Conservation (phyloP, 2,797 vertebrate genomes). For the Cynodonichthys magdalenae region DNA sequence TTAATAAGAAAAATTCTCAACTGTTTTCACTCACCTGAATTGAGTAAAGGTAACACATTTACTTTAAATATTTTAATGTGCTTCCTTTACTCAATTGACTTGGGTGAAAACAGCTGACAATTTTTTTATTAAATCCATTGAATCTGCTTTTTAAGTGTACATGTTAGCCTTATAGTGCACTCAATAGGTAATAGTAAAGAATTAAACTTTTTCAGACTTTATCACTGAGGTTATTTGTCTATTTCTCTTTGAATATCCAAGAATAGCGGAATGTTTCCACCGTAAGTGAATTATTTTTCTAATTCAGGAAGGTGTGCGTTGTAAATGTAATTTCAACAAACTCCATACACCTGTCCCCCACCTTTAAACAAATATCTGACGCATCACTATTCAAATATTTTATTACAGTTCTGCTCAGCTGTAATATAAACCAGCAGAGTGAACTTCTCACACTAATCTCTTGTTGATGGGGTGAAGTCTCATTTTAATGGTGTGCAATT, state of each 20-base stretch:
- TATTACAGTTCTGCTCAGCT: background rate
- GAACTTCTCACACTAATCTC: slow-evolving; percentile 2
- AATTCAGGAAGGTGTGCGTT: slow-evolving; percentile 7
- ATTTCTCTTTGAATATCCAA: slow-evolving; percentile 1
- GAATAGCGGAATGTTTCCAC: background rate
- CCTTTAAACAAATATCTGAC: slow-evolving; percentile 53
- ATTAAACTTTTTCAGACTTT: slow-evolving; percentile 17
- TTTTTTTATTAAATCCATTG: too few species aligned
- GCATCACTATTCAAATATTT: slow-evolving; percentile 14
- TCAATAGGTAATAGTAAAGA: slow-evolving; percentile 49
- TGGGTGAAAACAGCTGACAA: too few species aligned
- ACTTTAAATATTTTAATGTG: too few species aligned
- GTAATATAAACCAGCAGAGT: slow-evolving; percentile 20
- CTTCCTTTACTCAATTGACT: too few species aligned
- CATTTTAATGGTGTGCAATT: slow-evolving; percentile 54
- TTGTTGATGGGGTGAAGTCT: slow-evolving; percentile 1
- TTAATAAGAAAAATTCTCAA: too few species aligned
- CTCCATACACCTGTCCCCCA: background rate
- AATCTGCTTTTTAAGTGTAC: background rate
- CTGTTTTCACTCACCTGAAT: too few species aligned
- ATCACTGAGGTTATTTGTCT: background rate
- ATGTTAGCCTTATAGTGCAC: slow-evolving; percentile 43
- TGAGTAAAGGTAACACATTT: too few species aligned
- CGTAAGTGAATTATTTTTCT: background rate
- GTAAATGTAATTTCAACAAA: background rate